Evolutionary conservation across 2,113 vertebrate genomes (phyloP).

Genomic region (Apistogramma diplotaenia): DNA sequence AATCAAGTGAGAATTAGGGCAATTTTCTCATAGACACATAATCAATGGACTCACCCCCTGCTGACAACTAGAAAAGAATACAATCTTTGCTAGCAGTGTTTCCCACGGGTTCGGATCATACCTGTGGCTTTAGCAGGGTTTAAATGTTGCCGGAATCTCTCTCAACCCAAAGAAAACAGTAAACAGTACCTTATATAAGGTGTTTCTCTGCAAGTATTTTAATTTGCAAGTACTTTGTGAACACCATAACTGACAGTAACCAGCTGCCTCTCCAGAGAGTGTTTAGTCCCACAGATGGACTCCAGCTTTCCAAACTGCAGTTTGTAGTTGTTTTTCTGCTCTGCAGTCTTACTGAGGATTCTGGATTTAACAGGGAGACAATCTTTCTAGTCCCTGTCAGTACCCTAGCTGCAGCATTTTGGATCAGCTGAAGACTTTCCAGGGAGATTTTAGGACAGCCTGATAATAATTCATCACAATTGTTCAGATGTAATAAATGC

Average conservation of each 20-base stretch:
- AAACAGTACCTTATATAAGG: not conserved
- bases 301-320: not conserved
- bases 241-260: not conserved
- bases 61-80: not conserved
- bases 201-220: not conserved
- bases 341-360: not conserved
- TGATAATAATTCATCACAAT: too few relatives aligned
- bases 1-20: not conserved
- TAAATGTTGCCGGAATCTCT: not conserved
- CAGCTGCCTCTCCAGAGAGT: not conserved
- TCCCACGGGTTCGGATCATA: not conserved
- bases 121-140: not conserved
- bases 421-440: too few relatives aligned
- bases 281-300: not conserved
- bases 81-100: not conserved
- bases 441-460: too few relatives aligned
- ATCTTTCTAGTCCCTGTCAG: too few relatives aligned
- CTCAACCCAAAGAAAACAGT: not conserved
- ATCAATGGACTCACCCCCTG: not conserved
- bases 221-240: not conserved
- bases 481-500: too few relatives aligned
- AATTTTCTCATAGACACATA: not conserved
- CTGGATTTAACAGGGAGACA: too few relatives aligned
- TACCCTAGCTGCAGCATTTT: too few relatives aligned
- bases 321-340: not conserved